Evolutionary conservation across 1,140 invertebrate species (phyloP).

Genomic region (Brachionus rubens): DNA sequence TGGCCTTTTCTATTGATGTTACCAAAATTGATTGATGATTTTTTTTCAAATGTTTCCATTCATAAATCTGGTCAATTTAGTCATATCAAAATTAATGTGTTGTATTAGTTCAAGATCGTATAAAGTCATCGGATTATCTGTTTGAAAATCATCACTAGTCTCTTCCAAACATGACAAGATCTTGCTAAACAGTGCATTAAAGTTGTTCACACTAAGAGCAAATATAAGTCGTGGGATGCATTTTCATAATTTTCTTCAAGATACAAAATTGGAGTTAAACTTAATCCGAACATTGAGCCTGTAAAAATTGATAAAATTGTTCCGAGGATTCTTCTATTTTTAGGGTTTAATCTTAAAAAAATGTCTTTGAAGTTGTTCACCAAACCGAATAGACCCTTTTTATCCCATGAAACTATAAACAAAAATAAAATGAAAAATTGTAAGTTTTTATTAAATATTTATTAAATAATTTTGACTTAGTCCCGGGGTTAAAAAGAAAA

Average conservation of each 20-base stretch:
- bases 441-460: too few relatives aligned
- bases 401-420: too few relatives aligned
- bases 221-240: slow-evolving; percentile 65
- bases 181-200: slow-evolving; percentile 89
- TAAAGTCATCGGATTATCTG: slow-evolving; percentile 2
- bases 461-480: too few relatives aligned
- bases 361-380: too few relatives aligned
- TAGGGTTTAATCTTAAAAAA: neutral
- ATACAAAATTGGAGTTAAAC: slow-evolving; percentile 30
- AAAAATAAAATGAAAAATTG: too few relatives aligned
- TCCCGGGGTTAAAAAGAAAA: too few relatives aligned
- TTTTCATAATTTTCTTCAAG: slow-evolving; percentile 19
- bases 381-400: too few relatives aligned
- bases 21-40: slow-evolving; percentile 80
- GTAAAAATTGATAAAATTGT: slow-evolving; percentile 19
- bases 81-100: slow-evolving; percentile 88
- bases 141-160: slow-evolving; percentile 23
- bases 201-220: slow-evolving; percentile 90
- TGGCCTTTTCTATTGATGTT: slow-evolving; percentile 83
- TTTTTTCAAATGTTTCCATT: slow-evolving; percentile 82
- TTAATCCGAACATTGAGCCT: slow-evolving; percentile 20
- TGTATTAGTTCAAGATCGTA: slow-evolving; percentile 95
- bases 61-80: slow-evolving; percentile 76
- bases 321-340: neutral
- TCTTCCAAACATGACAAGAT: slow-evolving; percentile 70